phyloP scores from a whole-genome alignment of 2,113 vertebrate species.

The Monopterus albus region DNA sequence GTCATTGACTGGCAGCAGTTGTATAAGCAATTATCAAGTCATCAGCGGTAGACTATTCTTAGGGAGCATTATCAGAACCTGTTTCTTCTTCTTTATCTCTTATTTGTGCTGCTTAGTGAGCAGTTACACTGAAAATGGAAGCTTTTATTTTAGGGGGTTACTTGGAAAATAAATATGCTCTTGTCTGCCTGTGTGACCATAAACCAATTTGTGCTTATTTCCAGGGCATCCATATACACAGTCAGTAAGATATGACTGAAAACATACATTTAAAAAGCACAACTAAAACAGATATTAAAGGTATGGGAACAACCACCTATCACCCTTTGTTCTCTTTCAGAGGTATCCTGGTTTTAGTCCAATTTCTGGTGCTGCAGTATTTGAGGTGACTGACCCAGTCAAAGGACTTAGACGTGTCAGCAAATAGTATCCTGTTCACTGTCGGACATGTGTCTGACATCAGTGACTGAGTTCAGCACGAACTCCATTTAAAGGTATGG shows the following conservation, averaged over 20 bases:
- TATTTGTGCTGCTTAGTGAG: neutral
- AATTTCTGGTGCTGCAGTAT: neutral
- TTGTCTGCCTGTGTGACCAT: too few species aligned
- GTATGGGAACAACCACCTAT: neutral
- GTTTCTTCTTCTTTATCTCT: neutral
- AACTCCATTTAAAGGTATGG: conserved; percentile 24
- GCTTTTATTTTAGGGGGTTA: neutral
- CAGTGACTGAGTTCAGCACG: conserved; percentile 12
- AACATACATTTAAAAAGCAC: neutral
- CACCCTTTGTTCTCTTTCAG: neutral
- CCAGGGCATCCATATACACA: too few species aligned
- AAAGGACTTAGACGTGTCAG: conserved; percentile 19
- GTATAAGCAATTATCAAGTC: conserved; percentile 29
- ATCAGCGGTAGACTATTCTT: neutral
- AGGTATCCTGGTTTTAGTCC: neutral
- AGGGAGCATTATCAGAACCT: conserved; percentile 1
- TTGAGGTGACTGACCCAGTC: conserved; percentile 12
- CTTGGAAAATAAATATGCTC: neutral
- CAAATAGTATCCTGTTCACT: conserved; percentile 5
- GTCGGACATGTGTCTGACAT: conserved; percentile 6
- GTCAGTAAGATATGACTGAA: neutral
- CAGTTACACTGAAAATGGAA: neutral
- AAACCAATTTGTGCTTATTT: too few species aligned
- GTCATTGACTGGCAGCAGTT: conserved; percentile 30
- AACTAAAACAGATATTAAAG: too few species aligned